Evolutionary conservation across 2,797 vertebrate genomes (phyloP).

Genomic region (Simalia tracyae): DNA sequence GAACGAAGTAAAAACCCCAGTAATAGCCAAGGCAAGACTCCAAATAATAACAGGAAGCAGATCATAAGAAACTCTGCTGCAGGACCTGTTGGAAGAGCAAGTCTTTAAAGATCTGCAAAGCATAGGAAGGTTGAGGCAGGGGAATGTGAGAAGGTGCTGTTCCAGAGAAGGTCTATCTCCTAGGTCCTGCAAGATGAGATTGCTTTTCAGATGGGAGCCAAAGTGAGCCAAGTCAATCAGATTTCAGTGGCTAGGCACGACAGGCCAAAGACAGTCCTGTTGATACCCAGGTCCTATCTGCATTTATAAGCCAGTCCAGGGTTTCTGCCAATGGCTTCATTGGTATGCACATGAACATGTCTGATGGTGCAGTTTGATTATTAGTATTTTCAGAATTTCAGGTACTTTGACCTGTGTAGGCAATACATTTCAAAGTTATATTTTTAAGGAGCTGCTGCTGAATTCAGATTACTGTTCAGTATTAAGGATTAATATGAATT

Average conservation of each 20-base stretch:
- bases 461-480: neutral
- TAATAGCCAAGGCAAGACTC: neutral
- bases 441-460: neutral
- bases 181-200: neutral
- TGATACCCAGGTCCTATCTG: neutral
- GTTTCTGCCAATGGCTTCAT: neutral
- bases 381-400: neutral
- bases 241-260: neutral
- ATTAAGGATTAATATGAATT: slow-evolving; percentile 8
- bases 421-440: neutral
- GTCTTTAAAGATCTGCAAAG: neutral
- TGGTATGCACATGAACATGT: neutral
- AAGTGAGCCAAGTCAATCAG: neutral
- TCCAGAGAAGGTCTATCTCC: neutral
- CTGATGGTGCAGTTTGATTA: neutral
- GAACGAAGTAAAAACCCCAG: neutral
- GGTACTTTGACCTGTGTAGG: neutral
- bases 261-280: neutral
- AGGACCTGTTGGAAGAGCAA: neutral
- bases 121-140: neutral
- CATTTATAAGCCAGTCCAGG: neutral
- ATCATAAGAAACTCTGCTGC: neutral
- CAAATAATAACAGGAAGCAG: neutral
- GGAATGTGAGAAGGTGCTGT: neutral
- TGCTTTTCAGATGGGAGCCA: neutral